Evolutionary conservation across 64 coral and sea anemone genomes (phyloP).

Genomic region (Porites lutea): DNA sequence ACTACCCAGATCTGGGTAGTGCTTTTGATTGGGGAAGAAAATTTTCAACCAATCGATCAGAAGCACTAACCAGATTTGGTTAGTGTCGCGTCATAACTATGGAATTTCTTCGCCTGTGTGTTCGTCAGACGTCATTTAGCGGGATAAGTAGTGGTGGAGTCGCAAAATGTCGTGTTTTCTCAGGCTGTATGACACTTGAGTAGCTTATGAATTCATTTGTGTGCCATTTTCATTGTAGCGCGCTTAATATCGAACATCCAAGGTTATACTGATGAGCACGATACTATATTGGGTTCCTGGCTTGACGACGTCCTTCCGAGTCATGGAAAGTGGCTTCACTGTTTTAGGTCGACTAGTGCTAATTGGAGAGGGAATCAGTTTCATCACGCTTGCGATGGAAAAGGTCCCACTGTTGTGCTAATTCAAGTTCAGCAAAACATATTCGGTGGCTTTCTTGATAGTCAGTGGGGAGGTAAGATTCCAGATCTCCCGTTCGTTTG

Average conservation of each 20-base stretch:
- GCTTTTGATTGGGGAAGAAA: no score
- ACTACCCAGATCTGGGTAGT: no score
- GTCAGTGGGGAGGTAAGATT: slow-evolving; percentile 27
- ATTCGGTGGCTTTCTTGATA: slow-evolving; percentile 56
- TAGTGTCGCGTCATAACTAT: no score
- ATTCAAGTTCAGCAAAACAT: slow-evolving; percentile 32
- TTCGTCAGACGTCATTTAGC: no score
- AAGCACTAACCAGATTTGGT: no score
- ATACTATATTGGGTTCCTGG: slow-evolving; percentile 35
- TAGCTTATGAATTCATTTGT: no score
- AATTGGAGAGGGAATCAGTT: slow-evolving; percentile 12
- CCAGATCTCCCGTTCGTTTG: no score
- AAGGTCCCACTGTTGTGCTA: slow-evolving; percentile 35
- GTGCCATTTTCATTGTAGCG: neutral
- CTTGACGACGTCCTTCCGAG: slow-evolving; percentile 20
- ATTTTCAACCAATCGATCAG: no score
- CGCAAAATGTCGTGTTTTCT: no score
- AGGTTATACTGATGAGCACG: slow-evolving; percentile 6
- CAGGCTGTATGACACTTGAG: no score
- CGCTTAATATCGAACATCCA: slow-evolving; percentile 34
- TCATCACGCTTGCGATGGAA: slow-evolving; percentile 4
- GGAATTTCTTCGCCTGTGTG: no score
- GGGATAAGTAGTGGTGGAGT: no score
- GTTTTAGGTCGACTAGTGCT: neutral
- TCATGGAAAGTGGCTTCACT: slow-evolving; percentile 27